A percentile compares a stretch with the other conserved stretches of the same genome.
These are phyloP conservation scores for Tragelaphus scriptus DNA, from an alignment of 2,113 vertebrate species.

Conservation along the genomic window DNA sequence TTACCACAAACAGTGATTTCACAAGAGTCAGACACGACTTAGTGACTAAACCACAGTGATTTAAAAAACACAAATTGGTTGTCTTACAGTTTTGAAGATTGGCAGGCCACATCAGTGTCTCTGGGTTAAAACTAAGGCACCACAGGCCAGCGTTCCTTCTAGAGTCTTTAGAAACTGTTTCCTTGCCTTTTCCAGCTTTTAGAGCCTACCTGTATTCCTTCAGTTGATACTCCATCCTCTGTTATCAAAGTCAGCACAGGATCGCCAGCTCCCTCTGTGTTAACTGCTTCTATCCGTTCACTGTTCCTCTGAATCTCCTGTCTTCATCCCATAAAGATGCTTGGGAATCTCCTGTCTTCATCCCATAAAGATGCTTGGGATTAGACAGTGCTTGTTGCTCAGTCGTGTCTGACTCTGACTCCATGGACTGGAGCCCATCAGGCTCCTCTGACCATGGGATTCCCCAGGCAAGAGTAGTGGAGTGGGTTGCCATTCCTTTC, in stretches of 20 bases:
- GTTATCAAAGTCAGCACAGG: background rate
- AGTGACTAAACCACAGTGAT: background rate
- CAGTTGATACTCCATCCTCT: rapidly evolving
- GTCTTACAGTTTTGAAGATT: background rate
- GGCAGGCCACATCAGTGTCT: background rate
- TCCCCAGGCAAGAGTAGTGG: background rate
- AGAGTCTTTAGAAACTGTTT: background rate
- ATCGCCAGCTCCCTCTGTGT: background rate
- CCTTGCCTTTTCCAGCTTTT: background rate
- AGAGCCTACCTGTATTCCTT: background rate
- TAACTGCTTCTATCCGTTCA: too few species aligned
- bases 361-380: too few species aligned
- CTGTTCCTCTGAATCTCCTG: too few species aligned
- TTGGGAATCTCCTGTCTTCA: background rate
- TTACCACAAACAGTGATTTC: background rate
- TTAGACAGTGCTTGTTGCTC: background rate
- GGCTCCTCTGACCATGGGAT: background rate
- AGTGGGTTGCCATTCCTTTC: background rate
- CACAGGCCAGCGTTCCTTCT: rapidly evolving
- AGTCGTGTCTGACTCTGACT: background rate
- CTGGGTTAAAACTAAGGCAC: background rate
- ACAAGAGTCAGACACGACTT: background rate
- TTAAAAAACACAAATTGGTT: background rate
- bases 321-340: background rate
- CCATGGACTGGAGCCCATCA: background rate